Percentiles rank a stretch among this genome's conserved stretches.
Conservation (phyloP, 2,113 vertebrate species). For the human (Homo sapiens) region GRCh38 chr3:40676501-40677000, state of each 20-base stretch:
- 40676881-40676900: neutral
- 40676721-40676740: slow-evolving; percentile 48
- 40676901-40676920: neutral
- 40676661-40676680: neutral
- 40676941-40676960: neutral
- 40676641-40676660: neutral
- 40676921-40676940: neutral
- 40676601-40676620: neutral
- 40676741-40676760: neutral
- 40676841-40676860: slow-evolving; percentile 34
- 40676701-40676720: slow-evolving; percentile 8
- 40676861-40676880: neutral
- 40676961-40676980: neutral
- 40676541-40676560: neutral
- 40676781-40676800: slow-evolving; percentile 37
- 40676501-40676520: neutral
- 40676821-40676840: slow-evolving; percentile 49
- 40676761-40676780: slow-evolving; percentile 45
- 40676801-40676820: neutral
- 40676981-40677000: neutral
- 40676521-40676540: neutral
- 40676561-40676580: neutral
- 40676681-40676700: neutral
- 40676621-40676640: neutral
- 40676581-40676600: neutral